phyloP scores from a whole-genome alignment of 2,797 vertebrate species.

The Chromis chromis region DNA sequence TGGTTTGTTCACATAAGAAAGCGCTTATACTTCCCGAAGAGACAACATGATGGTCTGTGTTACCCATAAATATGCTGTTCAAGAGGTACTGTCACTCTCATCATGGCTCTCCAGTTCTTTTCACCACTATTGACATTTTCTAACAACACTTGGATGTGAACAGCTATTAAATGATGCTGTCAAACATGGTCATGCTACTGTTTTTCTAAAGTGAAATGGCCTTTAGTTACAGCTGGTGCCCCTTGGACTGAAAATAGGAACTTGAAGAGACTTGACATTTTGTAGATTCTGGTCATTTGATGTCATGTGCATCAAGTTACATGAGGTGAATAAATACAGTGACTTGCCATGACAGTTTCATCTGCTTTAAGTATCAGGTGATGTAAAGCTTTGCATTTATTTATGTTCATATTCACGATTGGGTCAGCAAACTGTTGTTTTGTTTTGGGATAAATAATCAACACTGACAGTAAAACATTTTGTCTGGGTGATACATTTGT shows the following conservation, averaged over 20 bases:
- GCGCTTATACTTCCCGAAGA: conserved; percentile 23
- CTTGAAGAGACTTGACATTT: conserved; percentile 46
- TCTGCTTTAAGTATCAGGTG: conserved; percentile 48
- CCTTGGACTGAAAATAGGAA: conserved; percentile 51
- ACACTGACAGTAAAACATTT: conserved; percentile 52
- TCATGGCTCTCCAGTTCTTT: conserved; percentile 29
- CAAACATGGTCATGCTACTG: conserved; percentile 48
- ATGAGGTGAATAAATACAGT: conserved; percentile 40
- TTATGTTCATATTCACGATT: conserved; percentile 40
- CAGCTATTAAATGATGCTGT: conserved; percentile 47
- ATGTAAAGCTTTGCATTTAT: conserved; percentile 50
- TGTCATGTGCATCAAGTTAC: conserved; percentile 43
- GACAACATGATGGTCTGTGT: conserved; percentile 31
- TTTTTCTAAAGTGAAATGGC: conserved; percentile 50
- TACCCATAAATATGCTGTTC: conserved; percentile 48
- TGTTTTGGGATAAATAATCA: conserved; percentile 43
- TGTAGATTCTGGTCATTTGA: conserved; percentile 45
- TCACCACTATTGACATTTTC: conserved; percentile 45
- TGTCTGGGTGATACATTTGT: conserved; percentile 65
- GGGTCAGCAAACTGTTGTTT: conserved; percentile 48
- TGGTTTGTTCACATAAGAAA: conserved; percentile 38
- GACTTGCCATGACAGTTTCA: conserved; percentile 41
- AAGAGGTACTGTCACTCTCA: conserved; percentile 46
- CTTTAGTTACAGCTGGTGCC: conserved; percentile 50
- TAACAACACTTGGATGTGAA: conserved; percentile 59